Evolutionary conservation across 2,797 vertebrate genomes (phyloP).

Genomic region (Gadopsis bispinosus): DNA sequence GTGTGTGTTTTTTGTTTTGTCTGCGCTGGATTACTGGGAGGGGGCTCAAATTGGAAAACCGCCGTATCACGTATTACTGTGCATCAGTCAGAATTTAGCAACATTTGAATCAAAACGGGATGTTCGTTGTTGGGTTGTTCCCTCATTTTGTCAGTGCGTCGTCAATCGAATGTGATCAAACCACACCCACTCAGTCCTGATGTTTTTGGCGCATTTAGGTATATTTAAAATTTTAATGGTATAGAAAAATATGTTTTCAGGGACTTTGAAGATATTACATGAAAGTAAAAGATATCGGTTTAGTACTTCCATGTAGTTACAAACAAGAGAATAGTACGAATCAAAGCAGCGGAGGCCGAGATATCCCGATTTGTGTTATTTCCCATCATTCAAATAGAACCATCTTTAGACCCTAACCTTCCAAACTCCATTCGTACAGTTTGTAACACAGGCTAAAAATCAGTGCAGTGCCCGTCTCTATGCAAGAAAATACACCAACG

Average conservation of each 20-base stretch:
- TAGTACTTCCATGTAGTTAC: background rate
- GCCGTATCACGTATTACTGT: background rate
- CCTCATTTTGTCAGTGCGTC: background rate
- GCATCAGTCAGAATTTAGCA: background rate
- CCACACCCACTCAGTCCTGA: background rate
- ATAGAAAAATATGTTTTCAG: background rate
- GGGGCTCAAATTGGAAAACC: background rate
- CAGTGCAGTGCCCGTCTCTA: background rate
- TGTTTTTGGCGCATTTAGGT: background rate
- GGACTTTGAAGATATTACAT: background rate
- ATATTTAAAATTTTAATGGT: background rate
- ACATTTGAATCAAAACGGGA: background rate
- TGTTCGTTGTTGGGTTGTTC: background rate
- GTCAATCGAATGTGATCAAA: background rate
- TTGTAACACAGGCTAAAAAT: background rate
- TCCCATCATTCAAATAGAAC: slow-evolving; percentile 6
- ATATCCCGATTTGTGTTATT: background rate
- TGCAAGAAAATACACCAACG: background rate
- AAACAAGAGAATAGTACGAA: background rate
- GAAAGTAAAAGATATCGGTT: background rate
- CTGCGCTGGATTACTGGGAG: background rate
- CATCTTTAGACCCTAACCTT: background rate
- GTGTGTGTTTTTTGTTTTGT: background rate
- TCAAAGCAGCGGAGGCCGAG: background rate
- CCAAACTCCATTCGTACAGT: background rate